Percentiles rank a stretch among this genome's conserved stretches.
Conservation (phyloP, 2,888 invertebrate genomes). For the Drepanosiphum platanoidis region DNA sequence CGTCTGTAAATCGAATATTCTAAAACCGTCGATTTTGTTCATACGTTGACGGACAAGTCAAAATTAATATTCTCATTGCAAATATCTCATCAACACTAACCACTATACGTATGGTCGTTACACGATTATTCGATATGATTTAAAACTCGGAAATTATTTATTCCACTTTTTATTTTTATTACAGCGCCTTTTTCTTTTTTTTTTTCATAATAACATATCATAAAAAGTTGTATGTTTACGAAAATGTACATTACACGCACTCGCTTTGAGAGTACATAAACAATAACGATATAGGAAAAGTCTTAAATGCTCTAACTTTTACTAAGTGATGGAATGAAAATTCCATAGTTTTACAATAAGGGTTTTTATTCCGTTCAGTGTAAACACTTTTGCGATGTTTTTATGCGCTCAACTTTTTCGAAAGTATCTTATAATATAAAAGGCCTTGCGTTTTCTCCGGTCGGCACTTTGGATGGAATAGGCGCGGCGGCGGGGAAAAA, state of each 20-base stretch:
- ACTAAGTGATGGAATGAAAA: slow-evolving; percentile 1
- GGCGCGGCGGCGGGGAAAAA: background rate
- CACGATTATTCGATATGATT: no score
- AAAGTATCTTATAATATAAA: slow-evolving; percentile 6
- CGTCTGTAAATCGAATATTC: no score
- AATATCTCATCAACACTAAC: no score
- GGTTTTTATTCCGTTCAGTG: background rate
- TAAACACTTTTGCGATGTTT: slow-evolving; percentile 10
- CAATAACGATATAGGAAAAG: slow-evolving; percentile 7
- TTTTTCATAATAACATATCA: no score
- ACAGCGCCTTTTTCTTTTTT: no score
- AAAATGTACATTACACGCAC: background rate
- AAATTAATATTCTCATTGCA: no score
- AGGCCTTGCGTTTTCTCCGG: slow-evolving; percentile 4
- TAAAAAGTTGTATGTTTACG: background rate
- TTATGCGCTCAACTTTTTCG: background rate
- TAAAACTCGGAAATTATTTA: no score
- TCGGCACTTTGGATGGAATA: background rate
- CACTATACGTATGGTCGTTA: no score
- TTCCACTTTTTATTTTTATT: no score
- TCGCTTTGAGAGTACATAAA: background rate
- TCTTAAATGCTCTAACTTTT: slow-evolving; percentile 21
- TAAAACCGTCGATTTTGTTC: no score
- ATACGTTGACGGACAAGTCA: no score
- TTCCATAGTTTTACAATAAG: background rate